These are phyloP conservation scores for Enteromius thamalakanensis DNA, from an alignment of 2,797 vertebrate genomes.

Conservation along the genomic window DNA sequence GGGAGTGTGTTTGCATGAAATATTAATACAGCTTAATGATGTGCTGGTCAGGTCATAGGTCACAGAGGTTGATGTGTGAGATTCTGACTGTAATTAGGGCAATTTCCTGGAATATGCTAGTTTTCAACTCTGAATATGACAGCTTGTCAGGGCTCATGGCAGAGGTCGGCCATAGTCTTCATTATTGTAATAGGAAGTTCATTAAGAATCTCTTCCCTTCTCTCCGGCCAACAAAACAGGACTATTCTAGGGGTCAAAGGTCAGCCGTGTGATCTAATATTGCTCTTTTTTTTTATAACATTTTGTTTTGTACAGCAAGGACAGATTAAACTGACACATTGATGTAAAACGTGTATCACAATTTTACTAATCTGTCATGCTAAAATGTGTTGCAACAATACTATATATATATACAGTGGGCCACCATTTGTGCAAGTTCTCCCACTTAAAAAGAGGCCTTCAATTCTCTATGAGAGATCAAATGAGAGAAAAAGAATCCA, in stretches of 20 bases:
- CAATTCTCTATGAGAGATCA: too few relatives aligned
- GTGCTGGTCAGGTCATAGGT: conserved; percentile 29
- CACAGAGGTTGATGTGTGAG: conserved; percentile 21
- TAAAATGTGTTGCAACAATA: background rate
- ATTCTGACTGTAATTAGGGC: conserved; percentile 32
- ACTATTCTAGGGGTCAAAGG: conserved; percentile 15
- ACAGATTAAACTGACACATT: background rate
- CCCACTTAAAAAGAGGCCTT: too few relatives aligned
- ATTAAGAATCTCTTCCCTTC: conserved; percentile 39
- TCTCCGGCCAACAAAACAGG: conserved; percentile 16
- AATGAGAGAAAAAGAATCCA: too few relatives aligned
- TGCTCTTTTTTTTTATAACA: background rate
- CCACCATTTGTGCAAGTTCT: too few relatives aligned
- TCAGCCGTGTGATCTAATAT: conserved; percentile 6
- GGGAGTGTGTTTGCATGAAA: conserved; percentile 37
- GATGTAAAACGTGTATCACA: background rate
- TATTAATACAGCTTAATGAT: conserved; percentile 35
- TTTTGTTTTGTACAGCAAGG: background rate
- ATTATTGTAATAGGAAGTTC: conserved; percentile 42
- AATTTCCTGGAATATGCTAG: conserved; percentile 16
- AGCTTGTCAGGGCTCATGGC: background rate
- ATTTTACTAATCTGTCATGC: background rate
- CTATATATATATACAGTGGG: too few relatives aligned
- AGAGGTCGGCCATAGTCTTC: conserved; percentile 36
- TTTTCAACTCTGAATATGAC: conserved; percentile 26